phyloP scores from a whole-genome alignment of 2,888 invertebrate genomes.

The Tyria jacobaeae region DNA sequence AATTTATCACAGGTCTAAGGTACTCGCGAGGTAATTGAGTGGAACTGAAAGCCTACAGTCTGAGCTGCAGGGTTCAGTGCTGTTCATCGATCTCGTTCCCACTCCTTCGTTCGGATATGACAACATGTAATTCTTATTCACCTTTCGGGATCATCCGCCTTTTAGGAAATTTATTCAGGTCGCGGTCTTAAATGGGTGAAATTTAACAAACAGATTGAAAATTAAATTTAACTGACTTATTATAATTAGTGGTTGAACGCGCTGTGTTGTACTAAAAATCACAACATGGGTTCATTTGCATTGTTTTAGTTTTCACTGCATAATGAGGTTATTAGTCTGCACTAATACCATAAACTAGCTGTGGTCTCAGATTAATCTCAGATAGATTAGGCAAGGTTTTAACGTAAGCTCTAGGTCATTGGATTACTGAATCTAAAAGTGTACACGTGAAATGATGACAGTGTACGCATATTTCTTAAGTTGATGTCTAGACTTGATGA shows the following conservation, averaged over 20 bases:
- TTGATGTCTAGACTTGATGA: no score
- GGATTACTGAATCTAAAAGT: no score
- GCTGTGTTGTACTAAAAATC: no score
- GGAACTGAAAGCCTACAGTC: constrained; percentile 64
- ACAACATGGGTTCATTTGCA: no score
- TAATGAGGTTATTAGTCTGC: no score
- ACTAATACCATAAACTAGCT: no score
- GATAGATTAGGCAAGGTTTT: no score
- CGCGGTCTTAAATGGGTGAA: constrained; percentile 27
- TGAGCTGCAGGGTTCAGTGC: constrained; percentile 49
- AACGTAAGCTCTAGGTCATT: no score
- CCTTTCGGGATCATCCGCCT: constrained; percentile 4
- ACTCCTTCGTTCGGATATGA: constrained; percentile 4
- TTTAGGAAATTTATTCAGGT: constrained; percentile 17
- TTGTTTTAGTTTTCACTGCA: no score
- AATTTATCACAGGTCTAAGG: constrained; percentile 76
- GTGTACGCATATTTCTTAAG: no score
- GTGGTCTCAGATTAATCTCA: no score
- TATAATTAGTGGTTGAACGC: neutral
- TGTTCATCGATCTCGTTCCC: constrained; percentile 30
- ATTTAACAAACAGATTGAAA: constrained; percentile 40
- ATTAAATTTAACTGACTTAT: constrained; percentile 24
- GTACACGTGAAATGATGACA: no score
- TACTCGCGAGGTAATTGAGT: constrained; percentile 70
- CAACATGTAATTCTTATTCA: constrained; percentile 27